Conservation (phyloP, 2,888 invertebrate genomes). For the Nomada fabriciana region DNA sequence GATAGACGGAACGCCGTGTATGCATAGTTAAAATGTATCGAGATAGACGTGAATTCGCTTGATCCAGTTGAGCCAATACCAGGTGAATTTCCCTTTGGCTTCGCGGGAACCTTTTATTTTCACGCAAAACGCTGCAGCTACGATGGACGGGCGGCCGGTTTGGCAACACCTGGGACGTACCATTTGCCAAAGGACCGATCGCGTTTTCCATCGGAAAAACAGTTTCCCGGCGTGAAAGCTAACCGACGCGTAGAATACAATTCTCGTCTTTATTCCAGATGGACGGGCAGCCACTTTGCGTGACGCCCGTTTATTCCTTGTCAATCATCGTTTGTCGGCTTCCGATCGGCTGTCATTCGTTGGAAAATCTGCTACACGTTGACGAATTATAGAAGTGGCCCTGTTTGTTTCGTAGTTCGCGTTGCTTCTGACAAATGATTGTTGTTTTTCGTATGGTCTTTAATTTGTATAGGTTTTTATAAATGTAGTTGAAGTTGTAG, state of each 20-base stretch:
- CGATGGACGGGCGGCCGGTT: constrained; percentile 2
- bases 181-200: constrained; percentile 37
- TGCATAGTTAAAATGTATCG: constrained; percentile 22
- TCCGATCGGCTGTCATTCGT: not conserved
- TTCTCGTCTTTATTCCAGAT: not conserved
- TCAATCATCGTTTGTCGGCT: not conserved
- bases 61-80: constrained; percentile 35
- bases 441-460: too few species aligned
- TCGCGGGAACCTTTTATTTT: constrained; percentile 32
- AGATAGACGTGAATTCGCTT: constrained; percentile 11
- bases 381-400: not conserved
- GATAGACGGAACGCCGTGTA: not conserved
- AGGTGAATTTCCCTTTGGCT: constrained; percentile 25
- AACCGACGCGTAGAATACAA: constrained; percentile 22
- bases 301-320: not conserved
- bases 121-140: constrained; percentile 9
- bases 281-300: constrained; percentile 1
- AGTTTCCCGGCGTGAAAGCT: constrained; percentile 31
- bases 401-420: not conserved
- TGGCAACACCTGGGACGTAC: constrained; percentile 44
- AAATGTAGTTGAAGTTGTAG: too few species aligned
- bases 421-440: not conserved
- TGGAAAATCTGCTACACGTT: not conserved
- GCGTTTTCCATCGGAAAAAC: constrained; percentile 45
- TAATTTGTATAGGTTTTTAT: too few species aligned